phyloP scores from a whole-genome alignment of 2,888 invertebrate genomes.

The Parthenolecanium corni region DNA sequence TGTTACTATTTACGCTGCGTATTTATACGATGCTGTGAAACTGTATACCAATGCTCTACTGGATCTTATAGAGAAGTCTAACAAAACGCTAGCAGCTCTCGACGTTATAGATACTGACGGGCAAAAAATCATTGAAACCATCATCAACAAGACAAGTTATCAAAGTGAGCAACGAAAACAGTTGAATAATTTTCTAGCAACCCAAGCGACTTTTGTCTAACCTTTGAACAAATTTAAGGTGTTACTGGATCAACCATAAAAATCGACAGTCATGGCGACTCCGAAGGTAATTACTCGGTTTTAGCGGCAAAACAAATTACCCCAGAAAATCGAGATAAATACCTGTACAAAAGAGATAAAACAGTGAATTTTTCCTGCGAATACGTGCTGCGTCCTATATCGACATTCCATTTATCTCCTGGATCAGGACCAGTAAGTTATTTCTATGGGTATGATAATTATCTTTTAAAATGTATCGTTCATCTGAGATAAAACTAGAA shows the following conservation, averaged over 20 bases:
- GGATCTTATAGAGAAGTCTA: slow-evolving; percentile 42
- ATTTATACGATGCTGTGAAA: slow-evolving; percentile 87
- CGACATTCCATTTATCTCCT: slow-evolving; percentile 22
- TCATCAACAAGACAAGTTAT: slow-evolving; percentile 72
- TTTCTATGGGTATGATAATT: background rate
- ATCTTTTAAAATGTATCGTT: background rate
- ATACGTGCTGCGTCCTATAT: slow-evolving; percentile 69
- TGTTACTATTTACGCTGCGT: slow-evolving; percentile 82
- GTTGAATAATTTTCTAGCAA: background rate
- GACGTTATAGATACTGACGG: slow-evolving; percentile 69
- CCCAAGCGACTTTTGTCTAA: background rate
- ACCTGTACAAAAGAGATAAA: slow-evolving; percentile 41
- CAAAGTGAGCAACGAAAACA: slow-evolving; percentile 56
- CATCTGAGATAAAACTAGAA: no score
- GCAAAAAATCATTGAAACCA: slow-evolving; percentile 70
- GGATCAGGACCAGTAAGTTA: background rate
- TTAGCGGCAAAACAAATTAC: slow-evolving; percentile 56
- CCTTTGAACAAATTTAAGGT: slow-evolving; percentile 47
- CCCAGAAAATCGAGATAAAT: slow-evolving; percentile 26
- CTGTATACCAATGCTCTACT: slow-evolving; percentile 80
- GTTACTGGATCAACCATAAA: slow-evolving; percentile 87
- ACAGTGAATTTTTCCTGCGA: slow-evolving; percentile 53
- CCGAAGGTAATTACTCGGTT: slow-evolving; percentile 94
- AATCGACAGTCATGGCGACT: slow-evolving; percentile 84
- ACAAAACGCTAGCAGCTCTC: slow-evolving; percentile 51